Conservation (phyloP, 1,140 invertebrate genomes). For the Anastrepha obliqua region DNA sequence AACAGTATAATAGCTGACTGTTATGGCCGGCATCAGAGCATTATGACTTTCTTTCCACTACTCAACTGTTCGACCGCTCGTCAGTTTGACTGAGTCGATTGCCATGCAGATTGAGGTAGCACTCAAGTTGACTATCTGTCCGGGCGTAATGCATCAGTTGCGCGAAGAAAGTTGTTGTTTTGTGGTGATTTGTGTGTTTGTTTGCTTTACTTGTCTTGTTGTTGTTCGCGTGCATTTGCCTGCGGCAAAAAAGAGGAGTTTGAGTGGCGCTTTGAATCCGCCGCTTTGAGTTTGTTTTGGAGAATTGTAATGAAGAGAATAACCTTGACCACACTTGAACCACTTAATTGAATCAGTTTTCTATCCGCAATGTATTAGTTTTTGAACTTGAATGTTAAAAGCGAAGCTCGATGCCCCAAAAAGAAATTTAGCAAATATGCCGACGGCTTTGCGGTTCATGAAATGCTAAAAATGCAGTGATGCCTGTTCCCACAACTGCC, state of each 20-base stretch:
- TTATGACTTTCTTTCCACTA: conserved; percentile 3
- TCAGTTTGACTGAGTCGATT: not conserved
- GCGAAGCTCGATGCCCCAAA: not conserved
- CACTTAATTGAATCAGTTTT: not conserved
- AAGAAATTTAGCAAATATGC: not conserved
- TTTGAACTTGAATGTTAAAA: not conserved
- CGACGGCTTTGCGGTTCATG: not conserved
- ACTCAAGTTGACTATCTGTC: not conserved
- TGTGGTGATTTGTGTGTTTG: not conserved
- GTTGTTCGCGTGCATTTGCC: too few species aligned
- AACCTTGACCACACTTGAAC: conserved; percentile 10
- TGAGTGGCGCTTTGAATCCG: too few species aligned
- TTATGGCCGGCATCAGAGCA: not conserved
- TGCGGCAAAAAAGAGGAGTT: too few species aligned
- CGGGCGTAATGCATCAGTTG: not conserved
- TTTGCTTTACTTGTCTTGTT: too few species aligned
- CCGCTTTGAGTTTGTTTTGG: not conserved
- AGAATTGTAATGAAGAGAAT: not conserved
- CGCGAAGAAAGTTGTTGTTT: conserved; percentile 26
- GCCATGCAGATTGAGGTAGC: not conserved
- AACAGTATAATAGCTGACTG: not conserved
- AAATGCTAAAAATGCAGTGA: not conserved
- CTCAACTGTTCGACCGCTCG: not conserved
- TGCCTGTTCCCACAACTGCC: not conserved
- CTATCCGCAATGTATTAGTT: not conserved